Evolutionary conservation across 2,888 invertebrate species (phyloP).

Genomic region (Tenthredo amoena): DNA sequence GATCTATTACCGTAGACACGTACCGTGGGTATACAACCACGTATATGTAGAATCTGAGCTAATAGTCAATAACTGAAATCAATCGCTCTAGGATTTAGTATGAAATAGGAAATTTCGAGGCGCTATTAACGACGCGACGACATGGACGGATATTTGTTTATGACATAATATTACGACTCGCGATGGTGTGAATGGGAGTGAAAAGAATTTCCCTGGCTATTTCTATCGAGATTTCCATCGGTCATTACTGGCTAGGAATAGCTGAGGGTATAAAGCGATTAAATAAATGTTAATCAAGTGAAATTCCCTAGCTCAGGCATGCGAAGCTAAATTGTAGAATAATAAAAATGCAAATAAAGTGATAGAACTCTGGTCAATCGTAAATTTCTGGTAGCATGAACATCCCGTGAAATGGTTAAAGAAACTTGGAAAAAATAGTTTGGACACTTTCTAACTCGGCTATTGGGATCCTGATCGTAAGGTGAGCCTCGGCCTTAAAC

Average conservation of each 20-base stretch:
- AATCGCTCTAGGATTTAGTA: not conserved
- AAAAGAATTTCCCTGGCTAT: not conserved
- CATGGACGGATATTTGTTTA: not conserved
- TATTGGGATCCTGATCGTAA: constrained; percentile 55
- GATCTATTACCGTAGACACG: constrained; percentile 10
- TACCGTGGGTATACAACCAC: not conserved
- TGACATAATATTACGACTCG: not conserved
- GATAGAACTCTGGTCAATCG: not conserved
- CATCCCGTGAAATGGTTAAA: not conserved
- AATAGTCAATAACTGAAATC: constrained; percentile 32
- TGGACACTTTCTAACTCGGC: not conserved
- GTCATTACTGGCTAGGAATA: constrained; percentile 20
- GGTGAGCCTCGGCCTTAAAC: constrained; percentile 50
- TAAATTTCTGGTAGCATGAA: not conserved
- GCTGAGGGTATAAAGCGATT: not conserved
- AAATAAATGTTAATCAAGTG: constrained; percentile 13
- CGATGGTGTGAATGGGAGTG: not conserved
- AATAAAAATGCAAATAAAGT: not conserved
- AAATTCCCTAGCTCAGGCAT: not conserved
- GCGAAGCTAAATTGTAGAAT: too few species aligned
- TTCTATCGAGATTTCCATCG: not conserved
- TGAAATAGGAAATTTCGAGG: not conserved
- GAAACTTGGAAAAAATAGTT: not conserved
- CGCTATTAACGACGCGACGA: too few species aligned
- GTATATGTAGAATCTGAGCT: not conserved